phyloP scores from a whole-genome alignment of 2,888 invertebrate species.

The Nomada lathburiana region DNA sequence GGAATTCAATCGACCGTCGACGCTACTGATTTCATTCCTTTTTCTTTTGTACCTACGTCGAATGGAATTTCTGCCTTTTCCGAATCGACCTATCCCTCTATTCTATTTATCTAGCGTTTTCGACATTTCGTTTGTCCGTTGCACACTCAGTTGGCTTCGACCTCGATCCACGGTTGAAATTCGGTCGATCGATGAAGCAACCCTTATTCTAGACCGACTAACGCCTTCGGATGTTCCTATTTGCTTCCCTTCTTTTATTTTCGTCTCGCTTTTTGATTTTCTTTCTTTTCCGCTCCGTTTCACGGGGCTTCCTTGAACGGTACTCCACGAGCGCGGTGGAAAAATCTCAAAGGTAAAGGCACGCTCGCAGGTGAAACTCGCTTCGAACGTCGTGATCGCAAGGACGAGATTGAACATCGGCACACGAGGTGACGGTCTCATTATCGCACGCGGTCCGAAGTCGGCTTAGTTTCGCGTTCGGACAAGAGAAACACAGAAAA shows the following conservation, averaged over 20 bases:
- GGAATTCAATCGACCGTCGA: slow-evolving; percentile 8
- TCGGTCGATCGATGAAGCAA: slow-evolving; percentile 77
- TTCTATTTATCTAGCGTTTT: slow-evolving; percentile 38
- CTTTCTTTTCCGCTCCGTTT: slow-evolving; percentile 5
- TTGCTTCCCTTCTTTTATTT: slow-evolving; percentile 9
- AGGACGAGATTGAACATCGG: slow-evolving; percentile 36
- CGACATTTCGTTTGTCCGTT: slow-evolving; percentile 20
- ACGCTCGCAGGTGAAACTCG: slow-evolving; percentile 33
- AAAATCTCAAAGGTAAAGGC: slow-evolving; percentile 15
- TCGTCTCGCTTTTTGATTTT: neutral
- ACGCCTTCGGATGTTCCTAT: slow-evolving; percentile 57
- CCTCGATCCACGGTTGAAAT: slow-evolving; percentile 75
- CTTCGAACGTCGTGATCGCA: slow-evolving; percentile 51
- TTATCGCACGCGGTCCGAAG: slow-evolving; percentile 12
- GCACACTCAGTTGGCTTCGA: slow-evolving; percentile 67
- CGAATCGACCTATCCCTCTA: slow-evolving; percentile 36
- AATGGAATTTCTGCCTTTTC: slow-evolving; percentile 9
- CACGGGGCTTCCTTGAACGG: neutral
- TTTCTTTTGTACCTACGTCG: neutral
- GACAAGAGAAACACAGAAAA: slow-evolving; percentile 40
- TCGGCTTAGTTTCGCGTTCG: slow-evolving; percentile 15
- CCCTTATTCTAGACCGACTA: slow-evolving; percentile 63
- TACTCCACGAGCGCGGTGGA: slow-evolving; percentile 6
- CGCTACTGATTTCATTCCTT: neutral
- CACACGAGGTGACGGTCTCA: slow-evolving; percentile 30